Percentiles rank a stretch among this genome's conserved stretches.
phyloP scores from a whole-genome alignment of 2,888 invertebrate genomes.

The Athalia cordata region DNA sequence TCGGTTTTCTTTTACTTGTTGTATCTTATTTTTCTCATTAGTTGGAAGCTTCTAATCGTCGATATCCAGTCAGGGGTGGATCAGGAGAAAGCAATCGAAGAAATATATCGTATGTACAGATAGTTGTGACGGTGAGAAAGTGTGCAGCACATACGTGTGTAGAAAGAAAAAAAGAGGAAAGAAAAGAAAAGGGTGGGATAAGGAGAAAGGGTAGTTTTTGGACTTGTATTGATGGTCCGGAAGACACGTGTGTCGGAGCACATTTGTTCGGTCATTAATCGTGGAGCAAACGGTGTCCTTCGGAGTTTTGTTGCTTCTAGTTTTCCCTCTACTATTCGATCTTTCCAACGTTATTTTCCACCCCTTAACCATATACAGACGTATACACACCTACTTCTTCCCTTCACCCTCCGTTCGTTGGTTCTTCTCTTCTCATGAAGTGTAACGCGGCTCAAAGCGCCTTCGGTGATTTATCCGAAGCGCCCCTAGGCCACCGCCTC shows the following conservation, averaged over 20 bases:
- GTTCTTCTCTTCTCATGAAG: neutral
- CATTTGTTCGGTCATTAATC: slow-evolving; percentile 60
- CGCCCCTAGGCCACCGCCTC: slow-evolving; percentile 60
- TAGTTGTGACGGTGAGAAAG: too few species aligned
- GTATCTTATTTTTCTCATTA: too few species aligned
- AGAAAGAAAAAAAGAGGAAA: slow-evolving; percentile 14
- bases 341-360: slow-evolving; percentile 27
- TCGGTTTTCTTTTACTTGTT: too few species aligned
- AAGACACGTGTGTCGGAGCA: slow-evolving; percentile 57
- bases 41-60: too few species aligned
- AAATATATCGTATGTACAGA: too few species aligned
- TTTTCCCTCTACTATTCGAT: slow-evolving; percentile 33
- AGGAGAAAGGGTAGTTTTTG: slow-evolving; percentile 38
- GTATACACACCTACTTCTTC: neutral
- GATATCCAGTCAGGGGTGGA: too few species aligned
- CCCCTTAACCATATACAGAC: slow-evolving; percentile 22
- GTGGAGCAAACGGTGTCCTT: slow-evolving; percentile 38
- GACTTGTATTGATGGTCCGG: slow-evolving; percentile 56
- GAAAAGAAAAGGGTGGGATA: slow-evolving; percentile 11
- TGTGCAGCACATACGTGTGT: slow-evolving; percentile 20
- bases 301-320: neutral
- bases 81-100: too few species aligned
- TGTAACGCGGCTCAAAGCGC: slow-evolving; percentile 52
- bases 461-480: slow-evolving; percentile 59
- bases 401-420: neutral